A percentile compares a stretch with the other conserved stretches of the same genome.
phyloP scores from a whole-genome alignment of 2,888 invertebrate species.

The Aspidiotus destructor region DNA sequence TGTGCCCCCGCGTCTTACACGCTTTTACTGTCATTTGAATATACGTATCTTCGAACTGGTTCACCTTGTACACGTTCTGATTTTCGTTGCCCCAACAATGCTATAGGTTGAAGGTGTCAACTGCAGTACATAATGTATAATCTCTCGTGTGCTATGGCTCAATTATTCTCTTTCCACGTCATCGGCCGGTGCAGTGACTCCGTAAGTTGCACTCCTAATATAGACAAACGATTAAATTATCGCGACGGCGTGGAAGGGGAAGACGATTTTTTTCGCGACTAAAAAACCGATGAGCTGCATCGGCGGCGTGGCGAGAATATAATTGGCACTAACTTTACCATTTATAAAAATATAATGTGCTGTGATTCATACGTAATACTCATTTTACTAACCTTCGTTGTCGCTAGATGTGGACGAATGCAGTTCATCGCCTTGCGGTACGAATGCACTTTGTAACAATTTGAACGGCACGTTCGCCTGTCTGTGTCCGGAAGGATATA shows the following conservation, averaged over 20 bases:
- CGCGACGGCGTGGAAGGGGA: too few species aligned
- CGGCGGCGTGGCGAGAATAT: too few species aligned
- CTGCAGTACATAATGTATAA: too few species aligned
- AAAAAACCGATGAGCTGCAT: too few species aligned
- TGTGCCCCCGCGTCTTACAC: background rate
- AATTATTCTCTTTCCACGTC: too few species aligned
- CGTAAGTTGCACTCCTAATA: too few species aligned
- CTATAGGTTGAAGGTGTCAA: too few species aligned
- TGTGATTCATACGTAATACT: background rate
- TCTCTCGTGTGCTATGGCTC: too few species aligned
- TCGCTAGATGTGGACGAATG: conserved; percentile 63
- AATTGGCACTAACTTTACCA: background rate
- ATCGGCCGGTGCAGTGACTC: too few species aligned
- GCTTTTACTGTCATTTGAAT: background rate
- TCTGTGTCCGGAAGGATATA: conserved; percentile 61
- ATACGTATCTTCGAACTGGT: conserved; percentile 11
- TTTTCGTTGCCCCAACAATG: background rate
- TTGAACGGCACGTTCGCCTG: conserved; percentile 65
- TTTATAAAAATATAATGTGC: background rate
- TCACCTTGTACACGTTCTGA: conserved; percentile 22
- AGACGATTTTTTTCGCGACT: too few species aligned
- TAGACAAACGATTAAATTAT: too few species aligned
- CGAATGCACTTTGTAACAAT: conserved; percentile 63
- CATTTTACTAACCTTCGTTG: conserved; percentile 7
- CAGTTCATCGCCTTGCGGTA: conserved; percentile 55